Evolutionary conservation across 2,113 vertebrate species (phyloP), one percentile per base, ranked within the genome.

Genomic region (Otis tarda): DNA sequence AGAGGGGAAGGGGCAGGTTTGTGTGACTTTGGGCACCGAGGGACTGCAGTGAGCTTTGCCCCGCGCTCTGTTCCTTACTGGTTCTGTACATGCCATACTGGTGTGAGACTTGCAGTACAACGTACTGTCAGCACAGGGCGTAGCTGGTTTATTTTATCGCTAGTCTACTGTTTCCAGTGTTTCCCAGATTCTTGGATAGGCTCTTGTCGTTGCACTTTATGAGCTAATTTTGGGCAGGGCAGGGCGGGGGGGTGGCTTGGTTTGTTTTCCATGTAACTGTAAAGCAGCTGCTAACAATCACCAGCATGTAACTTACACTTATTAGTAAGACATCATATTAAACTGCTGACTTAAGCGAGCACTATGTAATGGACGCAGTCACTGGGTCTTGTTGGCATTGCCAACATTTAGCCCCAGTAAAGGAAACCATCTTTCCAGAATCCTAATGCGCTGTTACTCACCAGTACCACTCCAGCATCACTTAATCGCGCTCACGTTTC

Each of bases 331-430:
- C 97, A 74, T 95, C 96, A 93, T 94, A 95, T 93, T 91, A 95
- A 97, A 97, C 91, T 95, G 95, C 97, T 98, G 98, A 96, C 95
- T 97, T 97, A 94, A 96, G 94, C 78, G 95, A 39, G 39, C 91
- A 91, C 87, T 93, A 95, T 79, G 93, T 95, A 97, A 97, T 96
- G 94, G 96, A 86, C 86, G 91, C 64, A 97, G 95, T 82, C 93
- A 90, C 93, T 90, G 70, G 47, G 88, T 93, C 95, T 97, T 96
- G 95, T 97, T 97, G 98, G 96, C 91, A 94, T 97, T 97, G 97
- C 94, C 96, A 96, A 95, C 96, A 96, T 97, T 97, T 97, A 94
- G 94, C 84, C 90, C 89, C 81, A 69, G 10, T 77, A 74, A 95
- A 92, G 97, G 69, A 94, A 90, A 95, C 68, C 84, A 82, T 83